phyloP scores from a whole-genome alignment of 2,797 vertebrate genomes.

The Amazona finschi region DNA sequence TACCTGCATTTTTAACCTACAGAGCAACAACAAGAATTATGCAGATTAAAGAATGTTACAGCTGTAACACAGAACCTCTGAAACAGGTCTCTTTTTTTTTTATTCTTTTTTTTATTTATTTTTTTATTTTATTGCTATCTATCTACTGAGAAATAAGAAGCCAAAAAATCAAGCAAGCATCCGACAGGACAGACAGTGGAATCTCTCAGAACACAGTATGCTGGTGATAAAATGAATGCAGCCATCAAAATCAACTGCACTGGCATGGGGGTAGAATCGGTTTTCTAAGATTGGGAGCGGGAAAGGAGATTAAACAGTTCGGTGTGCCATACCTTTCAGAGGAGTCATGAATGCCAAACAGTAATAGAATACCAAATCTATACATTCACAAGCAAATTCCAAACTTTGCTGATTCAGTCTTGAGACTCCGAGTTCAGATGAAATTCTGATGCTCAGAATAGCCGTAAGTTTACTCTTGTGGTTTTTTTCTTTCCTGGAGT shows the following conservation, averaged over 20 bases:
- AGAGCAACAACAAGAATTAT: slow-evolving; percentile 83
- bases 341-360: slow-evolving; percentile 73
- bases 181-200: slow-evolving; percentile 78
- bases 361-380: slow-evolving; percentile 70
- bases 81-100: slow-evolving; percentile 77
- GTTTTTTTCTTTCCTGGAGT: slow-evolving; percentile 68
- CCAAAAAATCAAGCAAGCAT: slow-evolving; percentile 78
- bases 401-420: slow-evolving; percentile 70
- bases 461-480: slow-evolving; percentile 54
- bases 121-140: slow-evolving; percentile 94
- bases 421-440: slow-evolving; percentile 71
- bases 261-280: slow-evolving; percentile 67
- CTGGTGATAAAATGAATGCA: slow-evolving; percentile 82
- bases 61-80: slow-evolving; percentile 86
- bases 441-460: slow-evolving; percentile 74
- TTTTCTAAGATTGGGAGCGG: slow-evolving; percentile 63
- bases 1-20: slow-evolving; percentile 84
- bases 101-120: slow-evolving; percentile 67
- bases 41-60: slow-evolving; percentile 85
- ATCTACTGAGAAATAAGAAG: slow-evolving; percentile 85
- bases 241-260: slow-evolving; percentile 74
- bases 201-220: slow-evolving; percentile 81
- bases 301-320: slow-evolving; percentile 68
- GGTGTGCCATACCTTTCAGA: slow-evolving; percentile 66
- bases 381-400: slow-evolving; percentile 71